These are phyloP conservation scores for Argyrosomus japonicus DNA, from an alignment of 2,113 vertebrate species.

Conservation along the genomic window DNA sequence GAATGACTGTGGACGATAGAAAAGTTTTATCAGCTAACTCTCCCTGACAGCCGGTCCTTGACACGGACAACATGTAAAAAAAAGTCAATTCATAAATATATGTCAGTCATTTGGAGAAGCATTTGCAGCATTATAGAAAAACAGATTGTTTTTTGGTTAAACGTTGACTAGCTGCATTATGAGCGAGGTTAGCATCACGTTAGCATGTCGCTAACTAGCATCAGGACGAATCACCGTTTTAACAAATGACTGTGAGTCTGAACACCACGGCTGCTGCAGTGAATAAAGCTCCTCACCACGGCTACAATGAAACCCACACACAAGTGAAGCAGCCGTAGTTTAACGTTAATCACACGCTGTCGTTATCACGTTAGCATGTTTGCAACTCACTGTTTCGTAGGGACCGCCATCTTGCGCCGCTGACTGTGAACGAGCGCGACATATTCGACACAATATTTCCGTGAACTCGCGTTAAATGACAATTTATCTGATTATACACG, in stretches of 20 bases:
- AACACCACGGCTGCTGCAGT: background rate
- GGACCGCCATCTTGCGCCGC: constrained; percentile 75
- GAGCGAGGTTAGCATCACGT: background rate
- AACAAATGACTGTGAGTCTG: background rate
- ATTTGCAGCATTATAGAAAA: background rate
- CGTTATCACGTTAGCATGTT: constrained; percentile 33
- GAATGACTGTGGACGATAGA: background rate
- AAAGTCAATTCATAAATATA: background rate
- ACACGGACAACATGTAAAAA: background rate
- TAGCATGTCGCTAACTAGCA: constrained; percentile 14
- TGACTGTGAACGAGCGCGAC: constrained; percentile 20
- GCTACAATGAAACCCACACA: background rate
- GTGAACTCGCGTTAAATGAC: background rate
- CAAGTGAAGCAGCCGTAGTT: background rate
- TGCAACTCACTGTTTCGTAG: constrained; percentile 77
- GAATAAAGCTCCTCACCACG: fast-evolving
- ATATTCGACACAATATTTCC: constrained; percentile 68
- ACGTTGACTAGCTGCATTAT: background rate
- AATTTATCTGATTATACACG: too few species aligned
- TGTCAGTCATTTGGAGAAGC: background rate
- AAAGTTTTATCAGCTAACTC: background rate
- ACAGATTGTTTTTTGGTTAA: background rate
- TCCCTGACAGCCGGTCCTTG: background rate
- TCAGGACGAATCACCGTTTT: background rate
- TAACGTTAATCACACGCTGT: background rate